phyloP scores from a whole-genome alignment of 2,113 vertebrate genomes.

The Leptodactylus fuscus region DNA sequence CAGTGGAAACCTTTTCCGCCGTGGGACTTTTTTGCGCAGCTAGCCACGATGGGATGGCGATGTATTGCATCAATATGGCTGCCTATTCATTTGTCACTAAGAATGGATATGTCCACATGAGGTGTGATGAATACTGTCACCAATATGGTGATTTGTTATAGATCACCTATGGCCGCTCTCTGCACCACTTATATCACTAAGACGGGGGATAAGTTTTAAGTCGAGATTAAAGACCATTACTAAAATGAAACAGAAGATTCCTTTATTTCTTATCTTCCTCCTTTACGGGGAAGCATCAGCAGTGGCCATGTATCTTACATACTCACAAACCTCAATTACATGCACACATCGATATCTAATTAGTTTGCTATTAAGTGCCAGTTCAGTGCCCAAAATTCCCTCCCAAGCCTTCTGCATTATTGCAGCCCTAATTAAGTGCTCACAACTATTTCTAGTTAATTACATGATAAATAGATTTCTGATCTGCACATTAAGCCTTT shows the following conservation, averaged over 20 bases:
- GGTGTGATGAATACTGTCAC: too few relatives aligned
- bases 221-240: background rate
- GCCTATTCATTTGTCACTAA: too few relatives aligned
- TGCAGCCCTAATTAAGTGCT: conserved; percentile 73
- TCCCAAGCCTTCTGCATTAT: conserved; percentile 69
- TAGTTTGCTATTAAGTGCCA: conserved; percentile 79
- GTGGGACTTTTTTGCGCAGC: too few relatives aligned
- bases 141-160: too few relatives aligned
- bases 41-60: too few relatives aligned
- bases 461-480: conserved; percentile 76
- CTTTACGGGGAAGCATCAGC: background rate
- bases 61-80: too few relatives aligned
- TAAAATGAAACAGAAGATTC: background rate
- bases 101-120: too few relatives aligned
- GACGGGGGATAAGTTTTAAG: background rate
- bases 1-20: too few relatives aligned
- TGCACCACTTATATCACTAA: too few relatives aligned
- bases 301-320: conserved; percentile 6
- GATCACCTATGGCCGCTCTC: too few relatives aligned
- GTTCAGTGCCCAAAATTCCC: conserved; percentile 78
- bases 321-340: conserved; percentile 62
- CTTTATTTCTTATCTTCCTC: background rate
- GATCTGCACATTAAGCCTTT: conserved; percentile 70
- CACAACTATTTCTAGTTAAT: conserved; percentile 75
- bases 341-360: conserved; percentile 77